phyloP scores from a whole-genome alignment of 2,888 invertebrate genomes.

The Ormia ochracea region DNA sequence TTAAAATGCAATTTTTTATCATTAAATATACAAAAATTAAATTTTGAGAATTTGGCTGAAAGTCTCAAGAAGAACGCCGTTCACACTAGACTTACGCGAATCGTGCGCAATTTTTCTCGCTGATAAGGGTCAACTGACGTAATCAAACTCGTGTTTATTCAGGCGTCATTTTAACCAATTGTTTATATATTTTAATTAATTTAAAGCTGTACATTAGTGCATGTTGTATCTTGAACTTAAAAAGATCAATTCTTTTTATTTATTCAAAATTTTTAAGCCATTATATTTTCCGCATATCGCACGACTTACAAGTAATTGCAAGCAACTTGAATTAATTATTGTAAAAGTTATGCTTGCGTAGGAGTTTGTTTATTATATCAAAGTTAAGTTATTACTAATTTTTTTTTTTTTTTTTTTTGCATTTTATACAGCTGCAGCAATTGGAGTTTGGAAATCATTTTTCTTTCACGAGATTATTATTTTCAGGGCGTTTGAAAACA shows the following conservation, averaged over 20 bases:
- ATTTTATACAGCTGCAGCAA: background rate
- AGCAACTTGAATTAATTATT: constrained; percentile 56
- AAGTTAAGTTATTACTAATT: background rate
- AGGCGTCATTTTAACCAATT: constrained; percentile 6
- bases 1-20: constrained; percentile 41
- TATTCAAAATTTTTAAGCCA: background rate
- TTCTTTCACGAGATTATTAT: background rate
- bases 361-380: constrained; percentile 55
- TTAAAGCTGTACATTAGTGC: constrained; percentile 30
- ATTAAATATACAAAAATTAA: background rate
- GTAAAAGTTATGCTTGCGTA: constrained; percentile 21
- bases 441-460: background rate
- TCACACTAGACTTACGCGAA: background rate
- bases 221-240: constrained; percentile 32
- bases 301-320: constrained; percentile 43
- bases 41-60: background rate
- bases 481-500: background rate
- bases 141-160: constrained; percentile 29
- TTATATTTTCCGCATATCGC: background rate
- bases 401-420: background rate
- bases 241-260: constrained; percentile 12
- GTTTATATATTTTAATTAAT: constrained; percentile 31
- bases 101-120: background rate
- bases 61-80: background rate
- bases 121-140: background rate